phyloP scores from a whole-genome alignment of 2,113 vertebrate species.

The Athene cunicularia region DNA sequence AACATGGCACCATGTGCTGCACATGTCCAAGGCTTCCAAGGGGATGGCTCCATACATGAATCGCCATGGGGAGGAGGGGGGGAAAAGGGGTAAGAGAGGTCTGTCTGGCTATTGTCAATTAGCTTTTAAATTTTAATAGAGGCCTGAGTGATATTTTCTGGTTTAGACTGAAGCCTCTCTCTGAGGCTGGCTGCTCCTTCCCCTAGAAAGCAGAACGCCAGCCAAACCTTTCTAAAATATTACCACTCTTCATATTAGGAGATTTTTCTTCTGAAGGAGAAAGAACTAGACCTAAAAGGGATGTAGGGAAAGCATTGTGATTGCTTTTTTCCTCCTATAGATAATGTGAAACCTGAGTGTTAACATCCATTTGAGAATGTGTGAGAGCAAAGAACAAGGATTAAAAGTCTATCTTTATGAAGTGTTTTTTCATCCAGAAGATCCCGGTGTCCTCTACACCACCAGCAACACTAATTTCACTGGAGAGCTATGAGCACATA shows the following conservation, averaged over 20 bases:
- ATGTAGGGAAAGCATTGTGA: background rate
- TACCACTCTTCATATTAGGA: background rate
- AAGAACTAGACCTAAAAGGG: background rate
- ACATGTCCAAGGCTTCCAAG: fast-evolving
- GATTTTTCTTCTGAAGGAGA: background rate
- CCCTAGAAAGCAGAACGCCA: background rate
- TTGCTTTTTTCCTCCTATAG: background rate
- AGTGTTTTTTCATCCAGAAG: background rate
- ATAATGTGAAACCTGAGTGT: background rate
- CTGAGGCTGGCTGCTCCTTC: background rate
- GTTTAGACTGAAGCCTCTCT: background rate
- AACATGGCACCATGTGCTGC: background rate
- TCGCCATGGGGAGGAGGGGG: no score
- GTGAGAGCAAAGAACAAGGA: background rate
- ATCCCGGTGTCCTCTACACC: background rate
- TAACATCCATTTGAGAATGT: background rate
- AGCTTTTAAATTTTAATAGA: background rate
- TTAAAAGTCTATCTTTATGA: background rate
- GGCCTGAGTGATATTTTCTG: background rate
- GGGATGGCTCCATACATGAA: fast-evolving
- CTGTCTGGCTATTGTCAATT: background rate
- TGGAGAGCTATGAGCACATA: background rate
- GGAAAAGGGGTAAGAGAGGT: background rate
- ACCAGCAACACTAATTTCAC: background rate
- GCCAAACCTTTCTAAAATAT: background rate